These are phyloP conservation scores for Gallinago jamesoni DNA, from an alignment of 2,113 vertebrate genomes.

Conservation along the genomic window DNA sequence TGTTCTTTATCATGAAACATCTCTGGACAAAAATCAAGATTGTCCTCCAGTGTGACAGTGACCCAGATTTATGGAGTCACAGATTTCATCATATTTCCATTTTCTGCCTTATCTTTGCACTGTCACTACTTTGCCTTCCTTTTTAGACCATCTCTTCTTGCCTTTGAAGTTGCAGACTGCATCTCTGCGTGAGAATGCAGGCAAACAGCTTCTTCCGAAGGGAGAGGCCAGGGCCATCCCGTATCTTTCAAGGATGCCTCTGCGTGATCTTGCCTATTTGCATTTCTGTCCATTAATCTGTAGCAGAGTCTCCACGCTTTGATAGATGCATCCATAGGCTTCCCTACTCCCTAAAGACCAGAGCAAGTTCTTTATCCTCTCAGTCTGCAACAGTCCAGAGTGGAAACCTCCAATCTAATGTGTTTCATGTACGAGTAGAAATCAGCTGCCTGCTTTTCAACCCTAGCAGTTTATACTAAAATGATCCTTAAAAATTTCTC, in stretches of 20 bases:
- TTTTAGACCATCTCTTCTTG: slow-evolving; percentile 43
- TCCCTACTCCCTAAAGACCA: not conserved
- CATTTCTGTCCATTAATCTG: not conserved
- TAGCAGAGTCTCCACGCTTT: not conserved
- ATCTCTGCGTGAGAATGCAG: slow-evolving; percentile 32
- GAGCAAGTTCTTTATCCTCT: not conserved
- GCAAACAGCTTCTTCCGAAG: not conserved
- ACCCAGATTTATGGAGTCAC: slow-evolving; percentile 1
- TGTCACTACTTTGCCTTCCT: slow-evolving; percentile 27
- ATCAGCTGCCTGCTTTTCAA: not conserved
- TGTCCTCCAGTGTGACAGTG: not conserved
- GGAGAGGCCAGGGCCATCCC: not conserved
- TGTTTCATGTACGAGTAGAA: not conserved
- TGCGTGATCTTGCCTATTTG: not conserved
- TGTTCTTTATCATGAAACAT: slow-evolving; percentile 11
- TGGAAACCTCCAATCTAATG: not conserved
- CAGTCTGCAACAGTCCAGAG: not conserved
- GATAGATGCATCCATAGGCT: not conserved
- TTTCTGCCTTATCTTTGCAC: not conserved
- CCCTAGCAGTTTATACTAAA: not conserved
- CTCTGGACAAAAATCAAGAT: slow-evolving; percentile 18
- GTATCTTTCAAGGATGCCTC: not conserved
- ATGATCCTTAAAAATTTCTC: not conserved
- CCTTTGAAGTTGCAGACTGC: slow-evolving; percentile 68
- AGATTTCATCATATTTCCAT: not conserved